phyloP scores from a whole-genome alignment of 2,888 invertebrate species.

The Drosophila atroscutellata region DNA sequence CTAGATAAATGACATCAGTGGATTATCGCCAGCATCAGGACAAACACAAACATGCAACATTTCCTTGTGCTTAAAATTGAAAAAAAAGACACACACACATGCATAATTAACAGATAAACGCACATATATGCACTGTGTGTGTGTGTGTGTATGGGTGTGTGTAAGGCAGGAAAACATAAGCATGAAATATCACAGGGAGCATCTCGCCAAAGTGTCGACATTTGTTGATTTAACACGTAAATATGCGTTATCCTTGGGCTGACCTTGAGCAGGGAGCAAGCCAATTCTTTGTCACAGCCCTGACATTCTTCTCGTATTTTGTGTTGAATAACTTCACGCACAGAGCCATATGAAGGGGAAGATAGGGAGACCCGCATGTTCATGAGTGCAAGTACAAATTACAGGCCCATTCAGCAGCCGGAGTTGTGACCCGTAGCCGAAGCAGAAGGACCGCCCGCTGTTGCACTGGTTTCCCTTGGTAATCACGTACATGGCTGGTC shows the following conservation, averaged over 20 bases:
- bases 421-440: slow-evolving; percentile 20
- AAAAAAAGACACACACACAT: slow-evolving; percentile 31
- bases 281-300: slow-evolving; percentile 29
- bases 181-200: slow-evolving; percentile 67
- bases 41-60: slow-evolving; percentile 64
- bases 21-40: slow-evolving; percentile 71
- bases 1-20: slow-evolving; percentile 77
- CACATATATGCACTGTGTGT: slow-evolving; percentile 19
- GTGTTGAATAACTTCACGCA: slow-evolving; percentile 73
- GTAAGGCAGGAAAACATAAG: slow-evolving; percentile 61
- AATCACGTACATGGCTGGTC: slow-evolving; percentile 57
- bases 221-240: slow-evolving; percentile 61
- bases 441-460: slow-evolving; percentile 55
- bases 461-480: slow-evolving; percentile 65
- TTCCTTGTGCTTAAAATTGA: slow-evolving; percentile 66
- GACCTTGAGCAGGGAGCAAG: slow-evolving; percentile 70
- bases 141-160: slow-evolving; percentile 36
- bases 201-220: slow-evolving; percentile 58
- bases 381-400: slow-evolving; percentile 77
- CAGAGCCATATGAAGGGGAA: slow-evolving; percentile 8
- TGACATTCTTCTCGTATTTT: slow-evolving; percentile 47
- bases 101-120: slow-evolving; percentile 46
- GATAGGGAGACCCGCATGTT: slow-evolving; percentile 39
- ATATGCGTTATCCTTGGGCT: slow-evolving; percentile 78
- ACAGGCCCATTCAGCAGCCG: slow-evolving; percentile 64